Base-by-base conservation (phyloP, 2,113 vertebrate species). In the Nansenia antarctica region DNA sequence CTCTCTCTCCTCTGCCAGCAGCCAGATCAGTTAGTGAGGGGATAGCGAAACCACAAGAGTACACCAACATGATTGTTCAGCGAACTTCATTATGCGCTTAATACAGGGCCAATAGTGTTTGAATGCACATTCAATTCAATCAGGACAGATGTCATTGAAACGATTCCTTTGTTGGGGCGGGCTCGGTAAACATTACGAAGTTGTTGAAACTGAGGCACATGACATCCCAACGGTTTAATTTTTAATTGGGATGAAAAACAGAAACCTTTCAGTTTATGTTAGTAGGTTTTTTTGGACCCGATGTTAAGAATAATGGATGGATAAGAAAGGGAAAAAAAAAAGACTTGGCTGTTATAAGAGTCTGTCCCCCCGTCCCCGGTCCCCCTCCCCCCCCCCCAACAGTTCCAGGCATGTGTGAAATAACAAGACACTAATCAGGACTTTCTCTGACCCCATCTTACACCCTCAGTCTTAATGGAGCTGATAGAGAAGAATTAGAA, bases 1-100 rank as follows among this genome's bases (percentile, higher is more conserved):
- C 82, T 82, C 81, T 29, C 57, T 60, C 70, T 74, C 24, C 52
- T 54, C 52, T 54, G 3, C 8, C 12, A 78, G 75, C 67, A 76
- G 74, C 54, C 67, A 59, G 67, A 78, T 81, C 74, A 74, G 66
- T 69, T 54, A 74, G 31, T 35, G 26, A 53, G 68, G 61, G 63
- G 62, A 45, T 34, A 62, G 3, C 9, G 34, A 65, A n/a, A 29
- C 30, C 27, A 65, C 12, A 26, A 65, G 45, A 53, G 18, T 65
- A 32, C 63, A 53, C 39, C 63, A 53, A 52, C 65, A 35, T 34
- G 55, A 63, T 68, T 63, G 53, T 65, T 55, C 54, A 52, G 59
- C 20, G 45, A 49, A 52, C 65, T 37, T 72, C 24, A 63, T 72
- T 65, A 65, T 30, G 29, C 26, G 30, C 24, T 37, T 9, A 54